These are phyloP conservation scores for Ceuthmochares aereus DNA, from an alignment of 2,113 vertebrate genomes.

Conservation along the genomic window DNA sequence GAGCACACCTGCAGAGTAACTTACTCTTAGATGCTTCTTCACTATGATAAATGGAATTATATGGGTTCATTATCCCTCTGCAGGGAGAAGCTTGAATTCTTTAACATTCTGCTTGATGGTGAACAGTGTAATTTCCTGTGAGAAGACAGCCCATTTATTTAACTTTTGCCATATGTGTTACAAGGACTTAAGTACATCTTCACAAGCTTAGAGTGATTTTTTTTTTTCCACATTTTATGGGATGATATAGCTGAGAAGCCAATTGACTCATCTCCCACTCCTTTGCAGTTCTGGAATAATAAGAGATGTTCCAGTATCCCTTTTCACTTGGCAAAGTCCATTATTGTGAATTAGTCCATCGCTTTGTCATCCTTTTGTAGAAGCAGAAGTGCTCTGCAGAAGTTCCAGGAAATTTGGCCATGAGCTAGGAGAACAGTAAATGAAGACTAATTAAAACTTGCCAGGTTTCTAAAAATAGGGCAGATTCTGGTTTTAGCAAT, in stretches of 20 bases:
- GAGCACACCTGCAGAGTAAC: conserved; percentile 30
- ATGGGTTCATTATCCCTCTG: conserved; percentile 59
- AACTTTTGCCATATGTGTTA: conserved; percentile 32
- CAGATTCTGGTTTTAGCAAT: background rate
- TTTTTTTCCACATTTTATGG: background rate
- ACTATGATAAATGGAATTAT: conserved; percentile 34
- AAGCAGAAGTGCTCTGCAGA: background rate
- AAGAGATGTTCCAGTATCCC: background rate
- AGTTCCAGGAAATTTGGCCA: background rate
- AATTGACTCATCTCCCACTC: background rate
- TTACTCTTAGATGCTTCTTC: background rate
- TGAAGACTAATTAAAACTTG: background rate
- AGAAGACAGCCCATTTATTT: conserved; percentile 55
- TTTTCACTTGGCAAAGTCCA: background rate
- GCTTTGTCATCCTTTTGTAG: background rate
- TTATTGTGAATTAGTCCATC: background rate
- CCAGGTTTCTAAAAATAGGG: background rate
- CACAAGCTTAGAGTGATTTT: background rate
- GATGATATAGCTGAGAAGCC: conserved; percentile 4
- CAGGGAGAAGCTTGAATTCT: conserved; percentile 37
- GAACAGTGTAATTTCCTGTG: conserved; percentile 56
- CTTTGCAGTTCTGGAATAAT: background rate
- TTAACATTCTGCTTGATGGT: conserved; percentile 31
- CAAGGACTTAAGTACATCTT: background rate
- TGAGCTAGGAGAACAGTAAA: background rate